A percentile compares a stretch with the other conserved stretches of the same genome.
These are phyloP conservation scores for Drosophila athabasca DNA, from an alignment of 1,140 invertebrate genomes.

Conservation along the genomic window DNA sequence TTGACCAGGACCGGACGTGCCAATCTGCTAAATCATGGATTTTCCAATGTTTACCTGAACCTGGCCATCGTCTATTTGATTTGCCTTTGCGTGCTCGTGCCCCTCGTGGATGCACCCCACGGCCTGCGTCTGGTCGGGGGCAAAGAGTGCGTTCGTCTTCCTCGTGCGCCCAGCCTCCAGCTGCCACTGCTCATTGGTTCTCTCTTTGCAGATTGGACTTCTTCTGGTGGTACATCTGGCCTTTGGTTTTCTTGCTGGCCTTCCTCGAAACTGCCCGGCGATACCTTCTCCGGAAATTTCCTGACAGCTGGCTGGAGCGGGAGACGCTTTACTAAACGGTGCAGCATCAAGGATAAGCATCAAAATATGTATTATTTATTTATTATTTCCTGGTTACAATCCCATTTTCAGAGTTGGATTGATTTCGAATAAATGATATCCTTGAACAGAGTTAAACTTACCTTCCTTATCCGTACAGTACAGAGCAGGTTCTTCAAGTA, in stretches of 20 bases:
- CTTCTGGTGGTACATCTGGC: slow-evolving; percentile 23
- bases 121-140: not conserved
- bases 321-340: slow-evolving; percentile 28
- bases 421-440: too few relatives aligned
- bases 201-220: slow-evolving; percentile 9
- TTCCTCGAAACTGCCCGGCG: slow-evolving; percentile 28
- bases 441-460: too few relatives aligned
- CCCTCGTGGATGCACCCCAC: not conserved
- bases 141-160: slow-evolving; percentile 6
- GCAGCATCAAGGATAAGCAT: not conserved
- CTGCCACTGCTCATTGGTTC: not conserved
- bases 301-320: slow-evolving; percentile 45
- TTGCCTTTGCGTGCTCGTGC: slow-evolving; percentile 1
- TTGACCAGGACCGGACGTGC: slow-evolving; percentile 43
- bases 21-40: slow-evolving; percentile 49
- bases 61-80: slow-evolving; percentile 33
- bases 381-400: too few relatives aligned
- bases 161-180: too few relatives aligned
- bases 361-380: too few relatives aligned
- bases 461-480: too few relatives aligned
- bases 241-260: slow-evolving; percentile 19
- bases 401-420: too few relatives aligned
- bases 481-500: not conserved
- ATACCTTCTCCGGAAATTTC: slow-evolving; percentile 42
- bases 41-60: slow-evolving; percentile 27